Percentiles rank a stretch among this genome's conserved stretches.
Evolutionary conservation across 2,888 invertebrate genomes (phyloP).

Genomic region (Philereme vetulata): DNA sequence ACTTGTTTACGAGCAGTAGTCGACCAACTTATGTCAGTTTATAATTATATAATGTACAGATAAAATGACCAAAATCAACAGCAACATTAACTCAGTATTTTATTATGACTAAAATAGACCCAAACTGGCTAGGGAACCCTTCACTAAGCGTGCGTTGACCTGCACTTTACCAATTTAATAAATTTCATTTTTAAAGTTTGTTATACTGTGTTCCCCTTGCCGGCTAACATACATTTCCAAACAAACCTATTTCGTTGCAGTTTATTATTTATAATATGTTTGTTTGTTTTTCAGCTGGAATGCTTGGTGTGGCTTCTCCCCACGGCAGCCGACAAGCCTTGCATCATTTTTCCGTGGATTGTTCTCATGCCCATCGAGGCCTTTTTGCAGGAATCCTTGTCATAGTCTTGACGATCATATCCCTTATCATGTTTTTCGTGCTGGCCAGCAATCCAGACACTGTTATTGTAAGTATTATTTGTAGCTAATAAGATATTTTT

Average conservation of each 20-base stretch:
- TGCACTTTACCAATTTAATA: neutral
- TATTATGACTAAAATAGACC: too few species aligned
- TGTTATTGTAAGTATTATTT: conserved; percentile 68
- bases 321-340: conserved; percentile 75
- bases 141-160: neutral
- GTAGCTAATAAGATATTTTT: too few species aligned
- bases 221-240: too few species aligned
- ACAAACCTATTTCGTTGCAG: too few species aligned
- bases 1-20: too few species aligned
- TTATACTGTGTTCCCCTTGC: too few species aligned
- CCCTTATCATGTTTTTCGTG: conserved; percentile 95
- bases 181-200: too few species aligned
- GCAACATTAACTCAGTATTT: too few species aligned
- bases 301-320: conserved; percentile 74
- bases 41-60: too few species aligned
- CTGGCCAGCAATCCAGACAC: conserved; percentile 86
- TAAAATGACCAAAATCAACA: too few species aligned
- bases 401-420: conserved; percentile 92
- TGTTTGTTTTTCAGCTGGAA: conserved; percentile 77
- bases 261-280: neutral
- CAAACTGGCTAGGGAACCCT: too few species aligned
- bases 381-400: conserved; percentile 89
- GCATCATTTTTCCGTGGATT: conserved; percentile 91
- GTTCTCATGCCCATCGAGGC: conserved; percentile 92
- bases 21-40: too few species aligned